Base-by-base conservation (phyloP, 1,140 invertebrate genomes). In the Eueides isabella region DNA sequence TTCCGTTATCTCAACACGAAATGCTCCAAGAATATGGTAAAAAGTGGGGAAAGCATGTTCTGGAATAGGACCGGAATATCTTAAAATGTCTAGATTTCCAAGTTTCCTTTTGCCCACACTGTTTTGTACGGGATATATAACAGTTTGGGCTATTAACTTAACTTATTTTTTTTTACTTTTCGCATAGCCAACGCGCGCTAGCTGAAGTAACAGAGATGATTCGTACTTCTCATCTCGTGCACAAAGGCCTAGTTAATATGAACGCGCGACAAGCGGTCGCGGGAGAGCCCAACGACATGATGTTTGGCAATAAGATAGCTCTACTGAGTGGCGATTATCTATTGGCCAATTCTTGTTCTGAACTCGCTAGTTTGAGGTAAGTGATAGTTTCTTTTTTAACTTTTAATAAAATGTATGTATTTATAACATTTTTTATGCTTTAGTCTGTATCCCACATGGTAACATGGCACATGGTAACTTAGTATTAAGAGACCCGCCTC, bases 161-260 rank as follows among this genome's bases (percentile, higher is more conserved):
- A 29, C 67, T 30, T 90, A 64, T 80, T n/a, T n/a, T n/a, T n/a
- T n/a, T n/a, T n/a, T n/a, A n/a, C n/a, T n/a, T n/a, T n/a, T n/a
- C n/a, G n/a, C n/a, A n/a, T n/a, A 97, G 97, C 82, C 98, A 99
- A 93, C 95, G 97, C 74, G 96, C 97, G 23, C 93, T 99, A 67
- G 98, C 98, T 0, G 98, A 99, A 94, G 97, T 99, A 6, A 98
- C 98, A 0, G 99, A 99, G 94, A 99, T 99, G 98, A 99, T 99
- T 75, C 96, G 99, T 62, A 99, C 98, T 12, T 98, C 98, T 70
- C 97, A 99, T 92, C 93, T 99, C 61, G 97, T 99, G 12, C 99
- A 99, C 90, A 98, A 98, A 93, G 97, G 96, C 26, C 95, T 98
- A 33, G 96, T 98, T 1, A 98, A 98, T 87, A 95, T 98, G 82